Percentiles rank a stretch among this genome's conserved stretches.
phyloP scores from a whole-genome alignment of 2,797 vertebrate genomes.

The Neosilurus hyrtlii region DNA sequence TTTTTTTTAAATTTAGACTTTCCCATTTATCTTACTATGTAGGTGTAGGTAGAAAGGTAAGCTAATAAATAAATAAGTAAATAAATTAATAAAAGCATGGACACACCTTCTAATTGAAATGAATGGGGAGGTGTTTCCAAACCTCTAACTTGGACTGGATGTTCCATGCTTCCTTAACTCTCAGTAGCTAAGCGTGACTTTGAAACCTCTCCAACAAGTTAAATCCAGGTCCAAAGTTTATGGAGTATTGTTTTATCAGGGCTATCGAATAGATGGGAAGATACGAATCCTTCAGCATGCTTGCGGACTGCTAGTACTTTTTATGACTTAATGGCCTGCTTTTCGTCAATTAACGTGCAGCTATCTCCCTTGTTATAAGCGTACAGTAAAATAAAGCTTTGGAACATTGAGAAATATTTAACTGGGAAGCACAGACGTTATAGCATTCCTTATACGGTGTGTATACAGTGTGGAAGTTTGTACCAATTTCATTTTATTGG shows the following conservation, averaged over 20 bases:
- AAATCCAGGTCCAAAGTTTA: constrained; percentile 74
- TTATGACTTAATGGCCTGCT: constrained; percentile 65
- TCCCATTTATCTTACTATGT: too few species aligned
- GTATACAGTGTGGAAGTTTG: not conserved
- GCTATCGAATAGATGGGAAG: constrained; percentile 63
- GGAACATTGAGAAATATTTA: constrained; percentile 62
- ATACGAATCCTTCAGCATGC: constrained; percentile 58
- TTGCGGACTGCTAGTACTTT: constrained; percentile 43
- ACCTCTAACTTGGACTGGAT: too few species aligned
- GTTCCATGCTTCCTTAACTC: constrained; percentile 49
- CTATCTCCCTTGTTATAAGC: constrained; percentile 58
- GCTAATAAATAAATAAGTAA: too few species aligned
- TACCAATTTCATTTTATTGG: not conserved
- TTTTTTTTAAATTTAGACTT: too few species aligned
- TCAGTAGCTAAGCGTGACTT: constrained; percentile 49
- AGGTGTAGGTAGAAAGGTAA: too few species aligned
- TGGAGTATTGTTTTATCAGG: constrained; percentile 65
- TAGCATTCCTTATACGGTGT: constrained; percentile 19
- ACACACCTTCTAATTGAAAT: too few species aligned
- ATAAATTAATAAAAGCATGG: too few species aligned
- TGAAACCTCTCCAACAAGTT: constrained; percentile 58
- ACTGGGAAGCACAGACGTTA: constrained; percentile 36
- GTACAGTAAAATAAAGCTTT: constrained; percentile 44
- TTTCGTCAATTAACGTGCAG: constrained; percentile 60
- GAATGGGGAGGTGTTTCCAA: too few species aligned